These are phyloP conservation scores for Mallateleia sp. DNA, from an alignment of 2,888 invertebrate species.

Conservation along the genomic window DNA sequence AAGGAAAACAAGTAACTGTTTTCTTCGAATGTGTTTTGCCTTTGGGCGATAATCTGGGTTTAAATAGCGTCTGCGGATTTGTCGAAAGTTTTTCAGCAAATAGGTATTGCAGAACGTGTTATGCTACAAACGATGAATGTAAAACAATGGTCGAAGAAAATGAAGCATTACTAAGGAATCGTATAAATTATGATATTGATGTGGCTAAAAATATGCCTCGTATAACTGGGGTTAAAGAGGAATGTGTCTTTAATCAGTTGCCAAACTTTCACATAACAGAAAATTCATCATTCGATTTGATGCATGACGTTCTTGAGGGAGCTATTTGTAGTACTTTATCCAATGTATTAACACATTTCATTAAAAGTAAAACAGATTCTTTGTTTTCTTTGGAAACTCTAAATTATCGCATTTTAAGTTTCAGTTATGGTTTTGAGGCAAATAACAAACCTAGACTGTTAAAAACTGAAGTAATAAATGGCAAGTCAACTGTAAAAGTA, in stretches of 20 bases:
- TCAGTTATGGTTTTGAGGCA: conserved; percentile 34
- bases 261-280: conserved; percentile 61
- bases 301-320: conserved; percentile 63
- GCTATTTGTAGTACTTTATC: conserved; percentile 37
- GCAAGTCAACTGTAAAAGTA: conserved; percentile 2
- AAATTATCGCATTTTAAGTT: conserved; percentile 35
- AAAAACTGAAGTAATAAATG: neutral
- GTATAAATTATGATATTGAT: conserved; percentile 47
- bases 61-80: conserved; percentile 65
- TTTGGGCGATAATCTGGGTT: conserved; percentile 64
- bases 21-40: conserved; percentile 59
- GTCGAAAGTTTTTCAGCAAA: conserved; percentile 47
- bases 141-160: conserved; percentile 47
- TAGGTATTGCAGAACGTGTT: conserved; percentile 65
- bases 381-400: conserved; percentile 43
- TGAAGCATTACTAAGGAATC: conserved; percentile 3
- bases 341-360: conserved; percentile 38
- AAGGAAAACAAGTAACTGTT: neutral
- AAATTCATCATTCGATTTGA: conserved; percentile 59
- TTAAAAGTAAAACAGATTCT: conserved; percentile 34
- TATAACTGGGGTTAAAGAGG: conserved; percentile 58
- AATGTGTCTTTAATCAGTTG: conserved; percentile 62
- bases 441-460: conserved; percentile 35
- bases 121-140: conserved; percentile 44
- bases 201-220: conserved; percentile 40